Percentiles rank a stretch among this genome's conserved stretches.
Conservation (phyloP, 1,140 invertebrate genomes). For the Leguminivora glycinivorella region DNA sequence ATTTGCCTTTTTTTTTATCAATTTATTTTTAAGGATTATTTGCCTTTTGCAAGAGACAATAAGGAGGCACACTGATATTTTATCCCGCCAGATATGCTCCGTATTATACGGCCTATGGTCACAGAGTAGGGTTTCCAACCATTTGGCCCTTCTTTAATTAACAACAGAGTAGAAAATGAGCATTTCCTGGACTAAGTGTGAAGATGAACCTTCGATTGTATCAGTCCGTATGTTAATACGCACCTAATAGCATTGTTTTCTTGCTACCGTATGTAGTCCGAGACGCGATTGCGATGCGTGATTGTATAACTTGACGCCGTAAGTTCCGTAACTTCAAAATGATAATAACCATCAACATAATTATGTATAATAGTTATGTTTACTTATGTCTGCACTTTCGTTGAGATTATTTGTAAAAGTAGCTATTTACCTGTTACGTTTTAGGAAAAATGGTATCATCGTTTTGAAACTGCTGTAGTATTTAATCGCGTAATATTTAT, state of each 20-base stretch:
- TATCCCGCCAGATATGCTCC: too few species aligned
- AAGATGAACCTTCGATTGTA: background rate
- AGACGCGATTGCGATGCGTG: background rate
- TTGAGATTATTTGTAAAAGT: background rate
- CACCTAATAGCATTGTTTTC: conserved; percentile 1
- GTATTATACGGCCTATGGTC: too few species aligned
- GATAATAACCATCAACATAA: background rate
- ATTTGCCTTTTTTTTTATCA: too few species aligned
- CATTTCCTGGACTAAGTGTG: background rate
- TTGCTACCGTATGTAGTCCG: background rate
- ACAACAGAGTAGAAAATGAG: background rate
- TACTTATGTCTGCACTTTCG: background rate
- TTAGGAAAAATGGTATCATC: background rate
- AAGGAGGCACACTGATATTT: too few species aligned
- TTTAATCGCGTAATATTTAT: too few species aligned
- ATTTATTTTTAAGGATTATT: too few species aligned
- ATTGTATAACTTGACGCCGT: conserved; percentile 6
- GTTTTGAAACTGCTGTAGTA: too few species aligned
- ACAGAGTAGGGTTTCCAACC: background rate
- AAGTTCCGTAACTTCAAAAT: background rate
- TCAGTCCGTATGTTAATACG: background rate
- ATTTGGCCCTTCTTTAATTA: background rate
- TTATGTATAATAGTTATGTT: background rate
- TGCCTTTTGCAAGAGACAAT: too few species aligned
- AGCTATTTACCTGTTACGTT: background rate